Conservation (phyloP, 2,888 invertebrate species). For the Leptopilina myrica region DNA sequence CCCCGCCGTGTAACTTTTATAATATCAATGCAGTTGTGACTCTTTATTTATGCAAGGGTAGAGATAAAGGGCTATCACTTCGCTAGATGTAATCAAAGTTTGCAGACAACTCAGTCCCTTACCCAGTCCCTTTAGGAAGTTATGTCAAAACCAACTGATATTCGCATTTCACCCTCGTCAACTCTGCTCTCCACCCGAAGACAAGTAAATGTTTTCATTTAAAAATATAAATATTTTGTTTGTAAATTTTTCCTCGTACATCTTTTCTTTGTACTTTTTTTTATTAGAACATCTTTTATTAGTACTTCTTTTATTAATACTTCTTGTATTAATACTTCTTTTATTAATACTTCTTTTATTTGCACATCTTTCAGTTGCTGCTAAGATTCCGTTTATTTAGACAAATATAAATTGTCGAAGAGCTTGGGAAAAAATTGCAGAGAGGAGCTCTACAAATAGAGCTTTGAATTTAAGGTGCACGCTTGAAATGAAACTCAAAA, state of each 20-base stretch:
- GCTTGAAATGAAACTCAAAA: slow-evolving; percentile 52
- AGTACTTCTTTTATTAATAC: too few relatives aligned
- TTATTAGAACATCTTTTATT: too few relatives aligned
- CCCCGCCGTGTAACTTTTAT: slow-evolving; percentile 38
- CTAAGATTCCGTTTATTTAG: too few relatives aligned
- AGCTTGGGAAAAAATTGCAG: background rate
- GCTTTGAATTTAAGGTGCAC: slow-evolving; percentile 31
- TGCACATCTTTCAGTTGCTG: too few relatives aligned
- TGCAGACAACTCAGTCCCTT: slow-evolving; percentile 66
- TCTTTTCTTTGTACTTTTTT: too few relatives aligned
- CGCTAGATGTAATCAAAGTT: slow-evolving; percentile 72
- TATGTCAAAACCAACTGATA: slow-evolving; percentile 64
- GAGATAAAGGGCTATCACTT: slow-evolving; percentile 54
- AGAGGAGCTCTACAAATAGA: slow-evolving; percentile 27
- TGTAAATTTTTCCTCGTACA: too few relatives aligned
- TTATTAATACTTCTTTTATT: too few relatives aligned
- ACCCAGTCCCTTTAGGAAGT: slow-evolving; percentile 51
- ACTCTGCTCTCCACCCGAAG: slow-evolving; percentile 44
- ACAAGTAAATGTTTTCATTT: slow-evolving; percentile 41
- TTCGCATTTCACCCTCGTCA: slow-evolving; percentile 52
- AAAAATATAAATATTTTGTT: background rate
- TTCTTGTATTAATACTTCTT: too few relatives aligned
- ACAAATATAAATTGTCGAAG: too few relatives aligned
- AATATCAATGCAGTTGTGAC: slow-evolving; percentile 36
- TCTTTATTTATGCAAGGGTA: slow-evolving; percentile 45